phyloP scores from a whole-genome alignment of 2,888 invertebrate species.

The Agriopis marginaria region DNA sequence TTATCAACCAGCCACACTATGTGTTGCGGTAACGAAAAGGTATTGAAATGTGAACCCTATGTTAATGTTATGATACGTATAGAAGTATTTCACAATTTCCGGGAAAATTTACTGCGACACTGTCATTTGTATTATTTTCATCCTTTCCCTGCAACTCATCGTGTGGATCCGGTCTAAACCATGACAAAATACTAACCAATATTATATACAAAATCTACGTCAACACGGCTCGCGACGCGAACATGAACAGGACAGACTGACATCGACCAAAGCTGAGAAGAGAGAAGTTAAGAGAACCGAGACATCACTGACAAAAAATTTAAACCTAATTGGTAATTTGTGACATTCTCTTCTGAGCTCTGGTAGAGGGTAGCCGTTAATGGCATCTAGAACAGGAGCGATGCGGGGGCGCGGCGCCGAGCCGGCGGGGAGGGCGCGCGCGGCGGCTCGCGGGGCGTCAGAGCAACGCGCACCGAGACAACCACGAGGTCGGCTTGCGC shows the following conservation, averaged over 20 bases:
- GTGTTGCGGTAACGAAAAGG: neutral
- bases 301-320: neutral
- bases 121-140: neutral
- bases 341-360: conserved; percentile 20
- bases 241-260: conserved; percentile 9
- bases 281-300: conserved; percentile 2
- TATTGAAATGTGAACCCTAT: neutral
- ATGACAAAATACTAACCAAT: conserved; percentile 3
- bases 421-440: conserved; percentile 46
- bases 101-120: neutral
- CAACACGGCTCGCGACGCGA: neutral
- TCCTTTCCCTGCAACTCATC: neutral
- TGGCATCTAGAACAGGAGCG: conserved; percentile 34
- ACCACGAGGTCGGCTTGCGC: conserved; percentile 94
- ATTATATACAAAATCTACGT: conserved; percentile 13
- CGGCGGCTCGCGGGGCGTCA: conserved; percentile 87
- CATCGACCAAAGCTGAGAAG: conserved; percentile 23
- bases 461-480: conserved; percentile 95
- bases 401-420: conserved; percentile 49
- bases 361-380: conserved; percentile 20
- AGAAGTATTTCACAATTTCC: neutral
- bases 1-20: neutral
- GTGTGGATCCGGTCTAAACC: neutral
- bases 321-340: conserved; percentile 2
- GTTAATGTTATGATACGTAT: neutral